A percentile compares a stretch with the other conserved stretches of the same genome.
These are phyloP conservation scores for Neopelma chrysocephalum DNA, from an alignment of 2,797 vertebrate genomes.

Conservation along the genomic window DNA sequence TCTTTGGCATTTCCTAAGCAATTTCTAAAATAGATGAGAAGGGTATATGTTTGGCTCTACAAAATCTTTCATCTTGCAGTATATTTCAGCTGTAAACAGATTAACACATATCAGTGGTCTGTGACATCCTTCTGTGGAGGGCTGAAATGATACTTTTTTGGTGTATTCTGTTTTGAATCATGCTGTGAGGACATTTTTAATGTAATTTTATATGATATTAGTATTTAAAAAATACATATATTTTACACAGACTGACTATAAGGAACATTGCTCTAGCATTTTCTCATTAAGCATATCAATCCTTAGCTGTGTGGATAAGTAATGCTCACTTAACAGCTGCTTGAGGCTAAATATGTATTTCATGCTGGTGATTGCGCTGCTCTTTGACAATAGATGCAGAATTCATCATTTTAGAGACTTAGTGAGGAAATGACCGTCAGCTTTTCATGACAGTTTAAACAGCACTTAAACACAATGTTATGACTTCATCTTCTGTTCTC, in stretches of 20 bases:
- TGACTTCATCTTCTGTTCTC: not conserved
- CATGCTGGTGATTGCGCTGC: not conserved
- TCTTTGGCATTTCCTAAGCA: not conserved
- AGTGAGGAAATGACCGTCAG: constrained; percentile 31
- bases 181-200: constrained; percentile 1
- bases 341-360: constrained; percentile 61
- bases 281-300: constrained; percentile 3
- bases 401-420: not conserved
- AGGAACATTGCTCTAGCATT: constrained; percentile 32
- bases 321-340: constrained; percentile 52
- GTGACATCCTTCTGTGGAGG: not conserved
- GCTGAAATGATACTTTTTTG: not conserved
- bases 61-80: not conserved
- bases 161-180: not conserved
- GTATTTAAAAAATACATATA: not conserved
- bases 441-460: constrained; percentile 26
- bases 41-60: not conserved
- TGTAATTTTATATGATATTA: not conserved
- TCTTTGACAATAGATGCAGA: constrained; percentile 10
- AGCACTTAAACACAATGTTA: not conserved
- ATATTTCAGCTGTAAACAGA: not conserved
- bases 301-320: constrained; percentile 53
- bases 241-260: not conserved
- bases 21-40: not conserved
- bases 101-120: not conserved